Conservation (phyloP, 2,888 invertebrate species). For the Dione juno region DNA sequence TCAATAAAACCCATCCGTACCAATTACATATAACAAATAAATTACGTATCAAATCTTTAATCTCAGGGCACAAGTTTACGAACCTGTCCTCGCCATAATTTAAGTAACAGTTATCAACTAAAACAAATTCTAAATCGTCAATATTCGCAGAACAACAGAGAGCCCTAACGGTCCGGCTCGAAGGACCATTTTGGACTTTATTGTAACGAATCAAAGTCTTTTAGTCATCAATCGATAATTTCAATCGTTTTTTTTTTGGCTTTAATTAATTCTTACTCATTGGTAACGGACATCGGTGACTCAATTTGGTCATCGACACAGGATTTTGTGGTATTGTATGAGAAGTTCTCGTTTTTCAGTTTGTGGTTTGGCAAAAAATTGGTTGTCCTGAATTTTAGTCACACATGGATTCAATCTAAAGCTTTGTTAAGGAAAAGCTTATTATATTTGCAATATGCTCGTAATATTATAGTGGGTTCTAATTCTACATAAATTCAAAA, state of each 20-base stretch:
- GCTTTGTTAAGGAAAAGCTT: slow-evolving; percentile 25
- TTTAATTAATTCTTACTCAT: slow-evolving; percentile 81
- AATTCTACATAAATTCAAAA: no score
- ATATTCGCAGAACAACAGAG: slow-evolving; percentile 63
- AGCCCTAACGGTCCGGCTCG: slow-evolving; percentile 64
- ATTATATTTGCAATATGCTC: background rate
- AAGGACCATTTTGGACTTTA: slow-evolving; percentile 54
- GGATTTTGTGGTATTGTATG: slow-evolving; percentile 43
- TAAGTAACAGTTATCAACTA: slow-evolving; percentile 58
- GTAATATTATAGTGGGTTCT: no score
- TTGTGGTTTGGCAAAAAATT: slow-evolving; percentile 38
- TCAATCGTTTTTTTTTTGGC: slow-evolving; percentile 61
- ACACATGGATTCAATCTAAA: slow-evolving; percentile 21
- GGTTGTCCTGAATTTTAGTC: slow-evolving; percentile 37
- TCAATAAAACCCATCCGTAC: slow-evolving; percentile 2
- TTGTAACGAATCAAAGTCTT: slow-evolving; percentile 50
- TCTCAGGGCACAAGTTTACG: slow-evolving; percentile 35
- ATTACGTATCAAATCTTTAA: slow-evolving; percentile 40
- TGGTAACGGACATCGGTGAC: slow-evolving; percentile 72
- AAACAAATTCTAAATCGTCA: slow-evolving; percentile 73
- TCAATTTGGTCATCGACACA: slow-evolving; percentile 59
- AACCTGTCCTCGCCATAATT: slow-evolving; percentile 47
- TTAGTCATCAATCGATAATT: slow-evolving; percentile 49
- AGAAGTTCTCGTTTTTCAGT: slow-evolving; percentile 37
- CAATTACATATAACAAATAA: slow-evolving; percentile 37